Base-by-base conservation (phyloP, 2,888 invertebrate species). In the Agrochola macilenta region DNA sequence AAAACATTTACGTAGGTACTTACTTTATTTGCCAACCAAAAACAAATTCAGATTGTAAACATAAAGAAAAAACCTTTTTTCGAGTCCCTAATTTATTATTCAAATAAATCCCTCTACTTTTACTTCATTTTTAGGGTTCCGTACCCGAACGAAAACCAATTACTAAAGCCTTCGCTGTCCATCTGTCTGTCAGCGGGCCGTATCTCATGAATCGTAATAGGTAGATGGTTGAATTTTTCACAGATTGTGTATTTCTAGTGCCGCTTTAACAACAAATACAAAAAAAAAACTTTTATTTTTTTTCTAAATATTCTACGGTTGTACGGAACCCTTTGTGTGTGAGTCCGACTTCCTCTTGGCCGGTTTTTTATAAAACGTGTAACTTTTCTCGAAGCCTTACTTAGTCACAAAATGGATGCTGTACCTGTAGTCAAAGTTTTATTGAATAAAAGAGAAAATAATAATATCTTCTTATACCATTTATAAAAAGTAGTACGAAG, bases 21-120 rank as follows among this genome's bases (percentile, higher is more conserved):
- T 26, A 39, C n/a, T 69, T n/a, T 75, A 54, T 69, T 75, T 69
- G n/a, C 20, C 30, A 46, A 60, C 49, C 46, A 35, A 77, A 82
- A n/a, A 61, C 8, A 69, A 82, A 60, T 64, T 54, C 39, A 23
- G 52, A 14, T 43, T 26, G 4, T 52, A 11, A 5, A 43, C 11
- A 11, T 20, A 74, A 46, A 17, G 17, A 39, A 60, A 60, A 63
- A 52, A 23, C 39, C 17, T n/a, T 69, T 74, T 74, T 39, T 57
- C 64, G n/a, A 83, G 49, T 43, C n/a, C 60, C 26, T 60, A 39
- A 78, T 81, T 79, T 80, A 65, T 81, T 79, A 79, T 81, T 81
- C 74, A 65, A 65, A 79, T 43, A 68, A 66, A 57, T 61, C 43
- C 14, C 23, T 30, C 5, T 30, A 49, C 30, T 61, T 70, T 26